These are phyloP conservation scores for Synergus japonicus DNA, from an alignment of 2,888 invertebrate species.

Conservation along the genomic window DNA sequence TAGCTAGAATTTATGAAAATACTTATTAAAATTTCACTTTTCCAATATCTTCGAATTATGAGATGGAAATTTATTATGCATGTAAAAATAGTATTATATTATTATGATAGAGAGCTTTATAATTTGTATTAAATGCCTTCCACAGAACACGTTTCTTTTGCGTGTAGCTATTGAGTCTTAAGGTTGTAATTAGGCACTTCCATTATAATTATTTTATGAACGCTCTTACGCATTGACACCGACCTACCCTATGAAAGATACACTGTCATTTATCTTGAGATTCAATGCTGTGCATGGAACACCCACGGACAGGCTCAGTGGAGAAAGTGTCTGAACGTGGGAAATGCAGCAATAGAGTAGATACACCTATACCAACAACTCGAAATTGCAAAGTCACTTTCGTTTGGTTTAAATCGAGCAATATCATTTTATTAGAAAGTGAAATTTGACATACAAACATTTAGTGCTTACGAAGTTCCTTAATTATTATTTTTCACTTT, in stretches of 20 bases:
- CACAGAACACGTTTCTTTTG: constrained; percentile 2
- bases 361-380: constrained; percentile 19
- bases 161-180: constrained; percentile 19
- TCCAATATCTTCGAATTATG: not conserved
- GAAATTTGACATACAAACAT: not conserved
- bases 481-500: no score
- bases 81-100: constrained; percentile 6
- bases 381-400: constrained; percentile 36
- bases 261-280: constrained; percentile 17
- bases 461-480: no score
- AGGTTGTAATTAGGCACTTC: constrained; percentile 8
- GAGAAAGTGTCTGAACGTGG: constrained; percentile 74
- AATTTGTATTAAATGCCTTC: constrained; percentile 12
- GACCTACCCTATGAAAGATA: constrained; percentile 35
- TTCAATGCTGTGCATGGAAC: constrained; percentile 16
- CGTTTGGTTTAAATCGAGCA: constrained; percentile 10
- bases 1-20: not conserved
- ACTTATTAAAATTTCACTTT: not conserved
- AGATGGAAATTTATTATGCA: constrained; percentile 1
- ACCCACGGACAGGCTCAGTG: constrained; percentile 55
- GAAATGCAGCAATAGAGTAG: constrained; percentile 60
- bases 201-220: constrained; percentile 32
- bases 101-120: constrained; percentile 18
- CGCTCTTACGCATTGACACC: constrained; percentile 20
- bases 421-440: constrained; percentile 20